phyloP scores from a whole-genome alignment of 2,888 invertebrate species.

The Chaetogeoica ovagalla region DNA sequence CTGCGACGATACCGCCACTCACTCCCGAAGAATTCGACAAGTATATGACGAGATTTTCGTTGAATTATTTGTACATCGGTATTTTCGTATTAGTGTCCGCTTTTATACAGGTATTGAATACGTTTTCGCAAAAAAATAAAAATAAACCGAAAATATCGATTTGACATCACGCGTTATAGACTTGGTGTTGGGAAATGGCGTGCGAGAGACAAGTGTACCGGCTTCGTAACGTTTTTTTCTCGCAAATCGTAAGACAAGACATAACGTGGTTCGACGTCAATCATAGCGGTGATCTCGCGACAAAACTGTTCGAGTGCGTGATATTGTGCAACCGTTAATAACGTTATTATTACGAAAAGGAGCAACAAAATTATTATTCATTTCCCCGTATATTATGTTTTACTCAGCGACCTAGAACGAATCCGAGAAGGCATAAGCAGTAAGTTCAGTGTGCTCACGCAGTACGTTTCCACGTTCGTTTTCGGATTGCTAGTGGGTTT shows the following conservation, averaged over 20 bases:
- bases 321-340: no score
- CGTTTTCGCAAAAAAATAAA: neutral
- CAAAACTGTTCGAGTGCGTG: conserved; percentile 62
- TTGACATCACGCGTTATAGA: conserved; percentile 55
- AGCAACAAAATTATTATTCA: no score
- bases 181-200: conserved; percentile 59
- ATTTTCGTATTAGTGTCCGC: conserved; percentile 61
- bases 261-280: conserved; percentile 60
- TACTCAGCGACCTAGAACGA: conserved; percentile 71
- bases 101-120: conserved; percentile 59
- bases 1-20: neutral
- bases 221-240: conserved; percentile 59
- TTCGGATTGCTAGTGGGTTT: conserved; percentile 74
- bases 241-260: conserved; percentile 60
- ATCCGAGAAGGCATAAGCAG: conserved; percentile 83
- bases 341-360: no score
- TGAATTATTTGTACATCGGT: conserved; percentile 62
- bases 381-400: no score
- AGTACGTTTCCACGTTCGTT: conserved; percentile 73
- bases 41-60: conserved; percentile 57
- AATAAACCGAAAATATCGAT: neutral
- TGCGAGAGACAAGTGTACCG: conserved; percentile 60
- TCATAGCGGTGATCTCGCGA: conserved; percentile 61
- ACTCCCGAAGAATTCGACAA: conserved; percentile 16
- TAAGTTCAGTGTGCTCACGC: conserved; percentile 75